A percentile compares a stretch with the other conserved stretches of the same genome.
phyloP scores from a whole-genome alignment of 2,113 vertebrate genomes.

The Ibidorhyncha struthersii region DNA sequence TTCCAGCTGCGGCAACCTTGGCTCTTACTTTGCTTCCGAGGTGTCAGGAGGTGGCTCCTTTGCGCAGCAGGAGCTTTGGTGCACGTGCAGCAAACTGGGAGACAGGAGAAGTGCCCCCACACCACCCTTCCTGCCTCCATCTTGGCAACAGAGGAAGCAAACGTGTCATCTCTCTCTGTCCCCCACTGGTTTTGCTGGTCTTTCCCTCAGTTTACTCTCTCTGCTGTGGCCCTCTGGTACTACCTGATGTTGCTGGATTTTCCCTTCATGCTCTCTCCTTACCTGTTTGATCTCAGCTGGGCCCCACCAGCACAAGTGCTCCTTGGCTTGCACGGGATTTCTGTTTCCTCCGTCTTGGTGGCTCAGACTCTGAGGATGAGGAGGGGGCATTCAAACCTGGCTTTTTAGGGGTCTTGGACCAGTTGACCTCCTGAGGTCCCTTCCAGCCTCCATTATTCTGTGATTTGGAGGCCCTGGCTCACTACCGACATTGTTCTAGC shows the following conservation, averaged over 20 bases:
- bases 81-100: neutral
- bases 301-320: neutral
- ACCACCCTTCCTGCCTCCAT: neutral
- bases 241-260: neutral
- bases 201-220: neutral
- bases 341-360: accelerated
- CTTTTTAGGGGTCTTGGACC: neutral
- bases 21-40: neutral
- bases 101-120: neutral
- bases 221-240: neutral
- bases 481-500: neutral
- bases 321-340: neutral
- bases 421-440: neutral
- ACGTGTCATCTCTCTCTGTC: neutral
- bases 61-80: neutral
- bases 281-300: neutral
- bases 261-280: neutral
- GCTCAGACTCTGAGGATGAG: neutral
- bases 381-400: neutral
- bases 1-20: neutral
- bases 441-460: neutral
- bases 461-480: neutral
- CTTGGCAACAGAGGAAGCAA: neutral
- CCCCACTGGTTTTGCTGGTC: neutral
- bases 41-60: neutral